Evolutionary conservation across 2,797 vertebrate species (phyloP).

Genomic region (Enteromius unitaeniatus): DNA sequence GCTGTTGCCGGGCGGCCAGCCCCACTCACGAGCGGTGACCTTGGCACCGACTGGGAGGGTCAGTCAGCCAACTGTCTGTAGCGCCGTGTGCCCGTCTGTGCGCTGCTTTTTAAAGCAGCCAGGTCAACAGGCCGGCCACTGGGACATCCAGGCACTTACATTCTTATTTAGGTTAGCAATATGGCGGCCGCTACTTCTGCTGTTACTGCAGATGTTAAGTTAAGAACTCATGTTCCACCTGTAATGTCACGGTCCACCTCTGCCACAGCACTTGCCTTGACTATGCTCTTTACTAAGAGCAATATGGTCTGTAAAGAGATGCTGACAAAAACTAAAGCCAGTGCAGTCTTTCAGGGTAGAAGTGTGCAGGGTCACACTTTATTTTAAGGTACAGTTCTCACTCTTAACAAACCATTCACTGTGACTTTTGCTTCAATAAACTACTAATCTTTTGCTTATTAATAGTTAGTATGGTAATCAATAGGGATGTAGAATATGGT

Average conservation of each 20-base stretch:
- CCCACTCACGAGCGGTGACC: slow-evolving; percentile 75
- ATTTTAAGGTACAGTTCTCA: background rate
- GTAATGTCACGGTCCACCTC: slow-evolving; percentile 11
- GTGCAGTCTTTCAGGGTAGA: background rate
- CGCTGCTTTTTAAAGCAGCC: slow-evolving; percentile 63
- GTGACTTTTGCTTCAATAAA: background rate
- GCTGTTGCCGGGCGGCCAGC: slow-evolving; percentile 68
- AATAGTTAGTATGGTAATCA: background rate
- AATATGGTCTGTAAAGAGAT: slow-evolving; percentile 28
- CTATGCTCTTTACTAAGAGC: slow-evolving; percentile 8
- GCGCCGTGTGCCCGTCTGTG: slow-evolving; percentile 66
- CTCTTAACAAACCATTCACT: background rate
- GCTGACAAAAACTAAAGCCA: slow-evolving; percentile 10
- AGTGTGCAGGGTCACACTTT: background rate
- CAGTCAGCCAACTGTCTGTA: slow-evolving; percentile 76
- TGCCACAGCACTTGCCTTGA: slow-evolving; percentile 4
- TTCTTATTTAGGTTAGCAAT: slow-evolving; percentile 62
- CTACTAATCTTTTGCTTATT: background rate
- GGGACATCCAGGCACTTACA: slow-evolving; percentile 58
- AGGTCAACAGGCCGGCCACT: slow-evolving; percentile 63
- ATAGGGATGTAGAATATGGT: background rate
- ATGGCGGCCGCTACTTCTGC: slow-evolving; percentile 55
- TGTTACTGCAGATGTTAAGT: slow-evolving; percentile 59
- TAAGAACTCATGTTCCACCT: slow-evolving; percentile 43
- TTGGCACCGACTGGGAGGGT: slow-evolving; percentile 75